These are phyloP conservation scores for Plectropomus leopardus DNA, from an alignment of 2,113 vertebrate species.

Conservation along the genomic window DNA sequence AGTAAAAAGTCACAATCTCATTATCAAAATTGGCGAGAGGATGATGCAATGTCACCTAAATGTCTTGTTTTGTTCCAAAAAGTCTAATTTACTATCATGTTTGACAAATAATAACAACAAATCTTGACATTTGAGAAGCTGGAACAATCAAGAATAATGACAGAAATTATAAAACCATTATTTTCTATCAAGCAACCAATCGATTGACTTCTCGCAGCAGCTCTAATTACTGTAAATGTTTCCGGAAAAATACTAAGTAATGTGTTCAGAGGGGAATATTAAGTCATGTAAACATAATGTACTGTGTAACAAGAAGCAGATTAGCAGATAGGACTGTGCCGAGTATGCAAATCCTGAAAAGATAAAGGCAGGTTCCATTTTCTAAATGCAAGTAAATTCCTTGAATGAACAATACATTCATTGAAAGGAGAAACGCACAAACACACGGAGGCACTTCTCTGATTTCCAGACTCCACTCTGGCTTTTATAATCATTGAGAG, in stretches of 20 bases:
- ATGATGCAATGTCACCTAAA: neutral
- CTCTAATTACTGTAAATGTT: neutral
- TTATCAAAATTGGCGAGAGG: neutral
- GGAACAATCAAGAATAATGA: neutral
- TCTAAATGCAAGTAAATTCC: slow-evolving; percentile 52
- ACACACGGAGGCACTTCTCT: slow-evolving; percentile 55
- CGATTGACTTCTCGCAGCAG: neutral
- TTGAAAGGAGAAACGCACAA: slow-evolving; percentile 18
- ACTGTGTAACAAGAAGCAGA: slow-evolving; percentile 27
- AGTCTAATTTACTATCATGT: neutral
- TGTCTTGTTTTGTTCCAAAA: neutral
- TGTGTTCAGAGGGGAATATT: slow-evolving; percentile 14
- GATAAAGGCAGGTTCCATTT: slow-evolving; percentile 19
- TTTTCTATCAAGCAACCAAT: too few relatives aligned
- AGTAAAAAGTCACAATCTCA: neutral
- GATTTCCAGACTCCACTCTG: slow-evolving; percentile 53
- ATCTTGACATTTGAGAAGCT: neutral
- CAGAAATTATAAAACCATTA: neutral
- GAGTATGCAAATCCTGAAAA: slow-evolving; percentile 37
- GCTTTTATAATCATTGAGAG: slow-evolving; percentile 67
- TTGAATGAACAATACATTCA: slow-evolving; percentile 45
- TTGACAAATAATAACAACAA: neutral
- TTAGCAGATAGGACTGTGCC: neutral
- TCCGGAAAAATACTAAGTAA: neutral
- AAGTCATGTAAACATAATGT: slow-evolving; percentile 43